phyloP scores from a whole-genome alignment of 2,888 invertebrate species.

The Cinara cedri region DNA sequence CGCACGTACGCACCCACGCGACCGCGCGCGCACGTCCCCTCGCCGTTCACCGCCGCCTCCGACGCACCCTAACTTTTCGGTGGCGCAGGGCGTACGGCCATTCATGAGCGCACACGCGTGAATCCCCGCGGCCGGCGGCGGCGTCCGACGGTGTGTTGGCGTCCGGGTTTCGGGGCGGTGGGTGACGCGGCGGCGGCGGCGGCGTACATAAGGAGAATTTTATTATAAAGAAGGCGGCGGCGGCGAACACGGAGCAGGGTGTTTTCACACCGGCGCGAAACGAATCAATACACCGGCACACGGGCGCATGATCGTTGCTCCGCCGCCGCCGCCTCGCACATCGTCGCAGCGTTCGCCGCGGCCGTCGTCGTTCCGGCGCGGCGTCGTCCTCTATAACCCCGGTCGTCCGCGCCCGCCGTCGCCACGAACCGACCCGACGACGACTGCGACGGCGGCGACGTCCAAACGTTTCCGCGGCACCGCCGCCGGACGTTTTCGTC shows the following conservation, averaged over 20 bases:
- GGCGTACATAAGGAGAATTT: slow-evolving; percentile 37
- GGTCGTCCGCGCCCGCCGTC: not conserved
- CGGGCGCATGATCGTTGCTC: slow-evolving; percentile 40
- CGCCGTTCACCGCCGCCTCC: not conserved
- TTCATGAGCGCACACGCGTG: slow-evolving; percentile 22
- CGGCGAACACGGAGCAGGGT: not conserved
- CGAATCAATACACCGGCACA: slow-evolving; percentile 53
- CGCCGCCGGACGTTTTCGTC: not conserved
- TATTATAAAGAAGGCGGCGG: not conserved
- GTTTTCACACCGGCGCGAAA: slow-evolving; percentile 48
- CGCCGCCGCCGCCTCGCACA: not conserved
- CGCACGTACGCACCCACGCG: not conserved
- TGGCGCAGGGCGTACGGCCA: not conserved
- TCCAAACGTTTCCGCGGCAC: not conserved
- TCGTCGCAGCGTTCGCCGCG: slow-evolving; percentile 3
- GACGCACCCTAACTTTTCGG: not conserved
- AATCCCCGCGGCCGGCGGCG: not conserved
- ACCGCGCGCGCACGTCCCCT: not conserved
- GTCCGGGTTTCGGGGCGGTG: too few relatives aligned
- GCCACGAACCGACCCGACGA: not conserved
- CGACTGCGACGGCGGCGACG: not conserved
- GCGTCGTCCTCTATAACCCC: not conserved
- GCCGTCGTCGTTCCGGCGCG: not conserved
- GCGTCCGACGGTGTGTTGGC: not conserved
- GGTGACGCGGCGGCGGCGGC: not conserved